Evolutionary conservation across 2,113 vertebrate genomes (phyloP).

Genomic region (Mandrillus leucophaeus): DNA sequence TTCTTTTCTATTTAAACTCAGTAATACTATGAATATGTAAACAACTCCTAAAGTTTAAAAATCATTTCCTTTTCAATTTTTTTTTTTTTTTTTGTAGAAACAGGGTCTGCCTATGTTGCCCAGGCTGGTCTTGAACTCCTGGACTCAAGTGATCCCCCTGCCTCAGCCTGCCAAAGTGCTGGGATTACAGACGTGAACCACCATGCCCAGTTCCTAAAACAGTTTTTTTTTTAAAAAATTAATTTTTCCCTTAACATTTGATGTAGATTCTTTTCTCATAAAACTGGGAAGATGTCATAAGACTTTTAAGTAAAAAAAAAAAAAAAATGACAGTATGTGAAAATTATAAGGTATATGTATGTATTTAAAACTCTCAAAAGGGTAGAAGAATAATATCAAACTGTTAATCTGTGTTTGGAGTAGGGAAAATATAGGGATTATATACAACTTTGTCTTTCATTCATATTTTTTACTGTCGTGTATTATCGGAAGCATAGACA

Average conservation of each 20-base stretch:
- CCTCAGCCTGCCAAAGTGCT: no score
- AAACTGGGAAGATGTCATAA: not conserved
- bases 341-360: not conserved
- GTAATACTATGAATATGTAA: not conserved
- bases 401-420: not conserved
- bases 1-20: not conserved
- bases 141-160: no score
- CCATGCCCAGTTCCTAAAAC: no score
- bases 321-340: not conserved
- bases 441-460: not conserved
- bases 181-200: no score
- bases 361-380: not conserved
- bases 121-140: no score
- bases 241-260: not conserved
- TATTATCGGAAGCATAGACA: not conserved
- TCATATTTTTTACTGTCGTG: not conserved
- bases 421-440: not conserved
- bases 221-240: no score
- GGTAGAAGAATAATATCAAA: not conserved
- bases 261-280: not conserved
- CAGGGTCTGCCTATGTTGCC: no score
- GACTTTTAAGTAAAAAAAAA: not conserved
- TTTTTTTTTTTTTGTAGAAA: not conserved
- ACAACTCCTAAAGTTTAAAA: not conserved
- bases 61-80: no score